A percentile compares a stretch with the other conserved stretches of the same genome.
phyloP scores from a whole-genome alignment of 2,797 vertebrate species.

The Enteromius treurensis region DNA sequence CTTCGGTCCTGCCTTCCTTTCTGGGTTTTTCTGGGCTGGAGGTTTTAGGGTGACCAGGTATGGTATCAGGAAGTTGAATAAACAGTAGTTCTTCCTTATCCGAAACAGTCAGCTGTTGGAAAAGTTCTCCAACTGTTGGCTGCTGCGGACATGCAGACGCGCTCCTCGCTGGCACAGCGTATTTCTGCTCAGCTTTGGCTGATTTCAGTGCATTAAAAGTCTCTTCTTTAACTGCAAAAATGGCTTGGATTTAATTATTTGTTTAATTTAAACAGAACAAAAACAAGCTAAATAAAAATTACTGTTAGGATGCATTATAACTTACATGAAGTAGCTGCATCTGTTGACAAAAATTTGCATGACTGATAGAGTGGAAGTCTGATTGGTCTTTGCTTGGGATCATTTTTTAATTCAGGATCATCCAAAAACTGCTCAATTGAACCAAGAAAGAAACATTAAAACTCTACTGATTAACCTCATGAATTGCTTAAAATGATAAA shows the following conservation, averaged over 20 bases:
- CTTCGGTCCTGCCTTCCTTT: conserved; percentile 64
- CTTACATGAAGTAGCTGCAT: conserved; percentile 61
- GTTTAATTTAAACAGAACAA: background rate
- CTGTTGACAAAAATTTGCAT: conserved; percentile 57
- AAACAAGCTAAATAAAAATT: background rate
- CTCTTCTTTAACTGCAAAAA: conserved; percentile 64
- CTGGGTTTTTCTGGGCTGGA: conserved; percentile 54
- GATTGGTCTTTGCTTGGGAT: conserved; percentile 74
- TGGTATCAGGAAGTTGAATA: conserved; percentile 80
- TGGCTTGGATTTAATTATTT: background rate
- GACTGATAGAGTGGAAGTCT: conserved; percentile 76
- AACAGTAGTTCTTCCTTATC: conserved; percentile 77
- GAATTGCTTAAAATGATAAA: background rate
- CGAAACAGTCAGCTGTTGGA: conserved; percentile 73
- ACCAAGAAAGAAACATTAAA: background rate
- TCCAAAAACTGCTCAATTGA: conserved; percentile 74
- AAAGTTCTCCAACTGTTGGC: conserved; percentile 67
- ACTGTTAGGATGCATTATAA: conserved; percentile 1
- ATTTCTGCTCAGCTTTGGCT: conserved; percentile 32
- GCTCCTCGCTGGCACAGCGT: background rate
- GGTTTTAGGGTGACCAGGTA: conserved; percentile 64
- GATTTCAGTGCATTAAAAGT: conserved; percentile 39
- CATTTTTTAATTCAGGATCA: conserved; percentile 77
- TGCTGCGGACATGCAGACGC: conserved; percentile 54
- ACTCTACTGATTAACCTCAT: background rate